Conservation (phyloP, 2,113 vertebrate species). For the Psittacus erithacus region DNA sequence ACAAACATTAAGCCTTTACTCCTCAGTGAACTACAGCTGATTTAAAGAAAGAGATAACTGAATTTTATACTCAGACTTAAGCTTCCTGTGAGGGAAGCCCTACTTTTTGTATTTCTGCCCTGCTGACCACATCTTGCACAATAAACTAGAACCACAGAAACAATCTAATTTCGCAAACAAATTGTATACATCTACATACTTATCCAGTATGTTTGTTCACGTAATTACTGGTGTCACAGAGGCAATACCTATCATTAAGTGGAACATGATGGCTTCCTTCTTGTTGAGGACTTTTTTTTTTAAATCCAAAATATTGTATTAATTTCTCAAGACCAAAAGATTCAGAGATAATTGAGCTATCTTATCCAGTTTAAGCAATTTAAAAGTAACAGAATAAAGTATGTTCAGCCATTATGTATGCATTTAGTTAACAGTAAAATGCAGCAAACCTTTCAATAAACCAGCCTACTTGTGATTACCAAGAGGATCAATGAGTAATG, state of each 20-base stretch:
- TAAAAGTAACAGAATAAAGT: background rate
- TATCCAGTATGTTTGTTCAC: background rate
- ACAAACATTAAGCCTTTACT: background rate
- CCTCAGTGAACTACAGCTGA: background rate
- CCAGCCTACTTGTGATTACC: background rate
- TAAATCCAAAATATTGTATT: background rate
- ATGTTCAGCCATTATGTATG: background rate
- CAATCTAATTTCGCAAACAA: background rate
- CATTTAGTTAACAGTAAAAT: background rate
- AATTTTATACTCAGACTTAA: background rate
- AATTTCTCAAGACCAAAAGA: background rate
- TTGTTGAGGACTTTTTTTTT: background rate
- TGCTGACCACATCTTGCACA: background rate
- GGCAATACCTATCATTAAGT: background rate
- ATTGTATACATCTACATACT: background rate
- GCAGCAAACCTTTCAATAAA: background rate
- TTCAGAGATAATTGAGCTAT: background rate
- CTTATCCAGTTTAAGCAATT: background rate
- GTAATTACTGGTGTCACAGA: background rate
- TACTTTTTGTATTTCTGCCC: background rate
- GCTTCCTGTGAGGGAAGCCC: background rate
- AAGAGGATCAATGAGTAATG: background rate
- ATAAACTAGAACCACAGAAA: background rate
- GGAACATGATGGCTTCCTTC: background rate
- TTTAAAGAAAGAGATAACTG: background rate